Percentiles rank a stretch among this genome's conserved stretches.
Evolutionary conservation across 2,888 invertebrate genomes (phyloP).

Genomic region (Clistopyga incitator): DNA sequence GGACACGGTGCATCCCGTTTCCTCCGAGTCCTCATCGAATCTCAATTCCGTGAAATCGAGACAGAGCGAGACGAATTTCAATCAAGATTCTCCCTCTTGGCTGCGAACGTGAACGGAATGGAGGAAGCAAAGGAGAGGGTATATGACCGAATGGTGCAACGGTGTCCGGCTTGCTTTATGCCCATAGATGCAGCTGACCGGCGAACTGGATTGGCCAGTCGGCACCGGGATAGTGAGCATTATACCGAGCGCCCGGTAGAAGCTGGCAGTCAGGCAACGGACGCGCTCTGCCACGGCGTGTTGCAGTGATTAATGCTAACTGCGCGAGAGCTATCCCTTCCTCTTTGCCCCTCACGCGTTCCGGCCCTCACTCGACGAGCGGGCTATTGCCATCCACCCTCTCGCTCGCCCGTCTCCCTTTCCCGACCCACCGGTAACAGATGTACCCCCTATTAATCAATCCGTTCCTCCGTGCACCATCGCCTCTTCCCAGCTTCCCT

Average conservation of each 20-base stretch:
- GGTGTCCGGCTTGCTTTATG: slow-evolving; percentile 56
- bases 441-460: slow-evolving; percentile 84
- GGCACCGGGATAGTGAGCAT: slow-evolving; percentile 74
- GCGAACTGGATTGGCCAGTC: slow-evolving; percentile 59
- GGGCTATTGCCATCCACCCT: slow-evolving; percentile 80
- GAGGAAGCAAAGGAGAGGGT: slow-evolving; percentile 51
- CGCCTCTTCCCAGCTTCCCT: slow-evolving; percentile 37
- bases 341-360: slow-evolving; percentile 66
- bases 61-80: slow-evolving; percentile 50
- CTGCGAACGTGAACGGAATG: slow-evolving; percentile 49
- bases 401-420: slow-evolving; percentile 71
- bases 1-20: background rate
- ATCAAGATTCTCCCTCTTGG: slow-evolving; percentile 54
- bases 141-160: slow-evolving; percentile 51
- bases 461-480: slow-evolving; percentile 71
- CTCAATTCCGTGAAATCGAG: slow-evolving; percentile 40
- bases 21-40: slow-evolving; percentile 35
- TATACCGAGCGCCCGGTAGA: slow-evolving; percentile 73
- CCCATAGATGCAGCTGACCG: slow-evolving; percentile 63
- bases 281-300: slow-evolving; percentile 77
- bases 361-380: slow-evolving; percentile 63
- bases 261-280: slow-evolving; percentile 76
- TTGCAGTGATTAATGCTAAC: slow-evolving; percentile 83
- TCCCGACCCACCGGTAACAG: slow-evolving; percentile 78
- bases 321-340: slow-evolving; percentile 77